Percentiles rank a stretch among this genome's conserved stretches.
phyloP scores from a whole-genome alignment of 2,797 vertebrate species.

The Myotis daubentonii region DNA sequence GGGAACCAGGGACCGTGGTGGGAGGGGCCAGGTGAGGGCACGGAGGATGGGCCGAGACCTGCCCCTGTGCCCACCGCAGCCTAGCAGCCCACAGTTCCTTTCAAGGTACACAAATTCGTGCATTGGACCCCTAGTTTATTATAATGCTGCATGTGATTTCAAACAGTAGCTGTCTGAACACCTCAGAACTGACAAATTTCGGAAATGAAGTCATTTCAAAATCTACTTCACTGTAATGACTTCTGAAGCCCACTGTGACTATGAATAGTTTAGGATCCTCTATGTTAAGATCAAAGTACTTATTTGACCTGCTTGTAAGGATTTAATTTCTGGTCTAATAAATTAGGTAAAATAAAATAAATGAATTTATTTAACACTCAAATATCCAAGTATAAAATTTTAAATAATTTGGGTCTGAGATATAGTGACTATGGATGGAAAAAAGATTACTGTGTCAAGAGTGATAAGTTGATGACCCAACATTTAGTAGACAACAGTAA shows the following conservation, averaged over 20 bases:
- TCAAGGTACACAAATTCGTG: too few relatives aligned
- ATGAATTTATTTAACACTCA: not conserved
- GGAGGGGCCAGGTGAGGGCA: too few relatives aligned
- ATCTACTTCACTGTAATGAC: not conserved
- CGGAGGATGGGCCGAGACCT: too few relatives aligned
- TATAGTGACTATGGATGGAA: not conserved
- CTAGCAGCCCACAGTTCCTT: too few relatives aligned
- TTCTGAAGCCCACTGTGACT: not conserved
- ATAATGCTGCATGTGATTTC: not conserved
- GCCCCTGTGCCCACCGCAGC: too few relatives aligned
- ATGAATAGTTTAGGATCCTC: not conserved
- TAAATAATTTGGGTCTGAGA: not conserved
- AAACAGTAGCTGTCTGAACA: not conserved
- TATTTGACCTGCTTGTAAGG: not conserved
- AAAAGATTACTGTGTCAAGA: not conserved
- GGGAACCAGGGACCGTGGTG: too few relatives aligned
- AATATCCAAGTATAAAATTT: constrained; percentile 22
- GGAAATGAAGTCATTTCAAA: constrained; percentile 22
- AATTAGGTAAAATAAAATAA: constrained; percentile 26
- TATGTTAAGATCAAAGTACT: not conserved
- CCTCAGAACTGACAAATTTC: not conserved
- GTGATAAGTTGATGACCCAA: not conserved
- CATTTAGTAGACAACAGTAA: not conserved
- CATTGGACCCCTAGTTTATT: not conserved
- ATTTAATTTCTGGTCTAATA: not conserved